Base-by-base conservation (phyloP, 2,797 vertebrate species). In the Morelia viridis region DNA sequence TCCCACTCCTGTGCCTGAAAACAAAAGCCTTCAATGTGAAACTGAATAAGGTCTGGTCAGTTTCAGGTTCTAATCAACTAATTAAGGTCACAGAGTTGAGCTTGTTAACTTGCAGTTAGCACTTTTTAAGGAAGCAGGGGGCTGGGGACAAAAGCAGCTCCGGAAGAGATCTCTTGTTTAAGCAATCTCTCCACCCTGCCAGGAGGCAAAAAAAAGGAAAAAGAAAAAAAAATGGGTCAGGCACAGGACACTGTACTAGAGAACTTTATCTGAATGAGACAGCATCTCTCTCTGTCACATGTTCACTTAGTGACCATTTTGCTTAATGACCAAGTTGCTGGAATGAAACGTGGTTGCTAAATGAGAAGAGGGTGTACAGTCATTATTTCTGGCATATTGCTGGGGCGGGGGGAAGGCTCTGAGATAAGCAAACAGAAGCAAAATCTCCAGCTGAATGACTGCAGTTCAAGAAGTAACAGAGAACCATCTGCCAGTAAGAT, bases 161-260 rank as follows among this genome's bases (percentile, higher is more conserved):
- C 19, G 68, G n/a, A 76, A 76, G 35, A 76, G 41, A 76, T 24
- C 8, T 8, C 17, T 76, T 24, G 71, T 46, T 76, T 76, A 41
- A 41, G 35, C 35, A 10, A 41, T 76, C 2, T 71, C 71, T 76
- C 71, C 3, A 3, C 41, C 41, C 35, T 41, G 71, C 22, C 17
- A 76, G 35, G 71, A 22, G 35, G 71, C 35, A 71, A 35, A 35
- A 68, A 31, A 71, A 17, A 2, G 3, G 3, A 8, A 8, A 17
- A 15, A 13, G 1, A 35, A 15, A 15, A 4, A 1, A 3, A 4
- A 22, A 76, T 3, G 0, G 2, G 17, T 41, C 35, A 41, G 35
- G 22, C 17, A 41, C 71, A 76, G 17, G 17, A 76, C 7, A 76
- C 68, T 41, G 17, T 41, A 19, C 15, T 7, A 68, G n/a, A 68